phyloP scores from a whole-genome alignment of 2,888 invertebrate genomes.

The Meloe dianella region DNA sequence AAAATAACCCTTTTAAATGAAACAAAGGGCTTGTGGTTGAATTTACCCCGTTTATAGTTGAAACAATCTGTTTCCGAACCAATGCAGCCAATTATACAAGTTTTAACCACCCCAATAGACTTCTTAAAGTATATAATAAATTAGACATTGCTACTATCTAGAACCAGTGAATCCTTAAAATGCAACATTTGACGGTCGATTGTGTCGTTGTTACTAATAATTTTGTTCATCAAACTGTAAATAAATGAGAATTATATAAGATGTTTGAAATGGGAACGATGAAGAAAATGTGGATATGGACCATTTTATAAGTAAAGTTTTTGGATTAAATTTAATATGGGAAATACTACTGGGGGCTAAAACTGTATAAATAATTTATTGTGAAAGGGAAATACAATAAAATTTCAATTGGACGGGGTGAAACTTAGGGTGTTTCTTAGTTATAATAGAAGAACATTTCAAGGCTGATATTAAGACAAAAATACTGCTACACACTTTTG shows the following conservation, averaged over 20 bases:
- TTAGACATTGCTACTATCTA: constrained; percentile 32
- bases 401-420: not conserved
- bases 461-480: no score
- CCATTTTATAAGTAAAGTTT: not conserved
- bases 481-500: no score
- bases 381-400: not conserved
- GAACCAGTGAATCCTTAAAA: constrained; percentile 32
- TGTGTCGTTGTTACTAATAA: not conserved
- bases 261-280: not conserved
- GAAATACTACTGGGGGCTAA: not conserved
- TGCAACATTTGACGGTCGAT: not conserved
- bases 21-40: constrained; percentile 50
- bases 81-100: constrained; percentile 56
- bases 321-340: not conserved
- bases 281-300: not conserved
- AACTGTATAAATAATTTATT: not conserved
- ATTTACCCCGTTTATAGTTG: constrained; percentile 43
- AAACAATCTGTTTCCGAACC: constrained; percentile 55
- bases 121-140: constrained; percentile 50
- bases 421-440: not conserved
- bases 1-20: constrained; percentile 51
- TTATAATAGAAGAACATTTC: not conserved
- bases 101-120: constrained; percentile 48
- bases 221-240: not conserved
- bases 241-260: not conserved